These are phyloP conservation scores for Silurus lanzhouensis DNA, from an alignment of 2,797 vertebrate genomes.

Conservation along the genomic window DNA sequence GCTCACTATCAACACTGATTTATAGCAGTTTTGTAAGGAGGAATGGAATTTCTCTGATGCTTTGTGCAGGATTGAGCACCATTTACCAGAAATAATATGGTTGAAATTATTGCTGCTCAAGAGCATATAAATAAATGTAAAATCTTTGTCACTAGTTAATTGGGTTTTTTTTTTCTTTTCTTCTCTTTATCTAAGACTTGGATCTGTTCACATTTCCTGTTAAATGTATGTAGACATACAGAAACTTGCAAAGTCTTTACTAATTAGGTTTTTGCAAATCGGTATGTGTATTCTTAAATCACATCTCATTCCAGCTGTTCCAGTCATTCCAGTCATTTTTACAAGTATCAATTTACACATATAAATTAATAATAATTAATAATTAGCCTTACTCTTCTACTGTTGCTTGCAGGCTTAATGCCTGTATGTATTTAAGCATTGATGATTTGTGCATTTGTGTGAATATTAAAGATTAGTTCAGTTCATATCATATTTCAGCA, in stretches of 20 bases:
- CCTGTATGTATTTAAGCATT: not conserved
- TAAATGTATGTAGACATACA: not conserved
- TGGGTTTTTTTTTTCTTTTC: not conserved
- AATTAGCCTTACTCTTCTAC: not conserved
- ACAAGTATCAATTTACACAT: not conserved
- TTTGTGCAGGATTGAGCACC: not conserved
- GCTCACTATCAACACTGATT: not conserved
- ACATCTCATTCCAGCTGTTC: not conserved
- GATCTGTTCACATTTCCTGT: not conserved
- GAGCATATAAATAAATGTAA: not conserved
- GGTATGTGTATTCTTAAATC: not conserved
- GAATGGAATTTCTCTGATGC: not conserved
- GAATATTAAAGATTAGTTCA: not conserved
- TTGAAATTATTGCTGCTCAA: not conserved
- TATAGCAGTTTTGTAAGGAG: not conserved
- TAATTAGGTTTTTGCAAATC: not conserved
- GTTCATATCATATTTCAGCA: not conserved
- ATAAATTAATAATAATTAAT: too few relatives aligned
- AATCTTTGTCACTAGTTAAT: not conserved
- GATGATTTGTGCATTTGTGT: conserved; percentile 7
- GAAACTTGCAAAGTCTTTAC: not conserved
- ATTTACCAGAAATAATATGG: not conserved
- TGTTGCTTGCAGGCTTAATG: not conserved
- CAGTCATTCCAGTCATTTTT: not conserved
- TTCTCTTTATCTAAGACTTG: not conserved